Conservation (phyloP, 2,113 vertebrate species). For the Mohoua ochrocephala region DNA sequence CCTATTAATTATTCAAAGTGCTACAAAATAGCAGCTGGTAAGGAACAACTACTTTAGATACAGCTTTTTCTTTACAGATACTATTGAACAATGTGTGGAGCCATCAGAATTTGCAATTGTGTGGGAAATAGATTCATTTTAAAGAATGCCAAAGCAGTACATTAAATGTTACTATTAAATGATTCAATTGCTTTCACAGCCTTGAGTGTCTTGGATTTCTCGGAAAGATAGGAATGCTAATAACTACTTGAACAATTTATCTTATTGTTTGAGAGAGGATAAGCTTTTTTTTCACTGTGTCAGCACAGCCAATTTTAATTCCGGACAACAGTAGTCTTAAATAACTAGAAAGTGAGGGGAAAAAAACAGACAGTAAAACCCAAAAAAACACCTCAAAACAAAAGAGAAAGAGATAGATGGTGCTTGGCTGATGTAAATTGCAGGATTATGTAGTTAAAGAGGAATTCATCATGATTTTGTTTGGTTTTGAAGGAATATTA, state of each 20-base stretch:
- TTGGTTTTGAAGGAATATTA: not conserved
- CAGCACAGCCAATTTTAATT: not conserved
- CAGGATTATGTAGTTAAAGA: not conserved
- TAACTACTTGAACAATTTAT: not conserved
- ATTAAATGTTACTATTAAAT: not conserved
- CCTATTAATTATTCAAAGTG: not conserved
- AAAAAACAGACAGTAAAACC: not conserved
- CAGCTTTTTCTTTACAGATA: not conserved
- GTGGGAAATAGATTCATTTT: not conserved
- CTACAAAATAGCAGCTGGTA: not conserved
- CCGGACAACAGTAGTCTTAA: not conserved
- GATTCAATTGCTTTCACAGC: not conserved
- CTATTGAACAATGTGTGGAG: not conserved
- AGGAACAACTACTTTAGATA: not conserved
- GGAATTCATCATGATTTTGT: not conserved
- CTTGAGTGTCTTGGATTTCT: not conserved
- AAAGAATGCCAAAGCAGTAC: not conserved
- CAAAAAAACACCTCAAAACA: not conserved
- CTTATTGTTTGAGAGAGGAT: not conserved
- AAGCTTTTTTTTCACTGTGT: not conserved
- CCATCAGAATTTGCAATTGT: not conserved
- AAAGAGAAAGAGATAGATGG: accelerated
- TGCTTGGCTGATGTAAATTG: not conserved
- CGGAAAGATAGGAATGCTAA: not conserved
- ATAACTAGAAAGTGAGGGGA: not conserved